These are phyloP conservation scores for Xiphophorus couchianus DNA, from an alignment of 2,113 vertebrate species.

Conservation along the genomic window DNA sequence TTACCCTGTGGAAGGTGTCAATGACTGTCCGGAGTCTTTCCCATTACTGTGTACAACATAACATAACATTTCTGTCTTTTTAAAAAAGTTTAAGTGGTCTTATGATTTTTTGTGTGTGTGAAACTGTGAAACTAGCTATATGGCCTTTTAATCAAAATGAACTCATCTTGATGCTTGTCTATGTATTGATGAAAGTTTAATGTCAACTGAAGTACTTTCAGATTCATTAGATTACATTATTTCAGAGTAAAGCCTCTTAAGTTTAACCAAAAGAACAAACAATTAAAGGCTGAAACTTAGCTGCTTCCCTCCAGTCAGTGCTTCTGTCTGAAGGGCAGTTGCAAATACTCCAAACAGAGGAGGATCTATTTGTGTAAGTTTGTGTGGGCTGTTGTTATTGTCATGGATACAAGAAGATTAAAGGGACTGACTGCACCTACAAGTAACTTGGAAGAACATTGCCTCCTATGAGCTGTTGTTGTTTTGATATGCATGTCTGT, in stretches of 20 bases:
- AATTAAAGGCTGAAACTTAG: background rate
- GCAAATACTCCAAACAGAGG: conserved; percentile 44
- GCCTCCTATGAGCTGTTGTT: conserved; percentile 37
- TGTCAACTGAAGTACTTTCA: background rate
- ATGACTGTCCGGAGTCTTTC: background rate
- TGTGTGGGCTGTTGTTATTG: conserved; percentile 60
- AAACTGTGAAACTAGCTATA: background rate
- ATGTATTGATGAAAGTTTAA: too few relatives aligned
- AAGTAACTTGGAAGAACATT: conserved; percentile 44
- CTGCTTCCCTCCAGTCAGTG: conserved; percentile 34
- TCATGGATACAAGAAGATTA: conserved; percentile 68
- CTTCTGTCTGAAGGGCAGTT: conserved; percentile 75
- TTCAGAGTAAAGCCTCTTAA: background rate
- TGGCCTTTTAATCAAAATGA: background rate
- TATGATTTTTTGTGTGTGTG: too few relatives aligned
- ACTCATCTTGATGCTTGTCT: background rate
- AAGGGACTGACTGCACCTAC: conserved; percentile 36
- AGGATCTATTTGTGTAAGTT: conserved; percentile 62
- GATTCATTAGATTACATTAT: background rate
- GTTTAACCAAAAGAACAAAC: conserved; percentile 35
- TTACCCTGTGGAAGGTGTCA: too few relatives aligned
- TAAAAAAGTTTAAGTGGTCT: background rate
- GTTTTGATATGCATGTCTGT: conserved; percentile 46
- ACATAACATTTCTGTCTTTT: background rate
- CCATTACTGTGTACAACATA: background rate